Percentiles rank a stretch among this genome's conserved stretches.
Conservation (phyloP, 2,113 vertebrate species). For the Hylia prasina region DNA sequence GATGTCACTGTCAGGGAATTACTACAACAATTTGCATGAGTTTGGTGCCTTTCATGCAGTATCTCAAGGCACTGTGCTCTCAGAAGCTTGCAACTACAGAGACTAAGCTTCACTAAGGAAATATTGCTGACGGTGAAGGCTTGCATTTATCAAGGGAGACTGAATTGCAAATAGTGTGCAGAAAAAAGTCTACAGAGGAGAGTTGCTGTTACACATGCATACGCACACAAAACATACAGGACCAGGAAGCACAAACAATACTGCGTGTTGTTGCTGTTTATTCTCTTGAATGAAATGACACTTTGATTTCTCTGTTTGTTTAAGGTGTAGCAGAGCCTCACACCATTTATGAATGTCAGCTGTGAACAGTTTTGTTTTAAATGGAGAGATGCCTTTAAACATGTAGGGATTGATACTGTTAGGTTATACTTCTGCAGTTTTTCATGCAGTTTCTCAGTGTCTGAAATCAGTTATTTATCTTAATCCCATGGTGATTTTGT, state of each 20-base stretch:
- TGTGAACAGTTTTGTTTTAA: not conserved
- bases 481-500: not conserved
- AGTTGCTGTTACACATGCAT: not conserved
- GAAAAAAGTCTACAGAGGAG: constrained; percentile 15
- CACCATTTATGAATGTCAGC: not conserved
- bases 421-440: not conserved
- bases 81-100: constrained; percentile 50
- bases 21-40: constrained; percentile 33
- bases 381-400: not conserved
- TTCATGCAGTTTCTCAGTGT: not conserved
- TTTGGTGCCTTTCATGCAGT: constrained; percentile 30
- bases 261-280: not conserved
- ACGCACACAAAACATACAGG: not conserved
- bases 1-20: constrained; percentile 7
- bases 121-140: constrained; percentile 20
- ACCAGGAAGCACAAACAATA: not conserved
- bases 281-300: not conserved
- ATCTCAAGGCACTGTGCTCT: constrained; percentile 43
- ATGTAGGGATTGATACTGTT: not conserved
- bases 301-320: constrained; percentile 29
- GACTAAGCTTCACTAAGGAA: constrained; percentile 55
- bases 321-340: not conserved
- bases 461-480: not conserved
- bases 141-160: constrained; percentile 43
- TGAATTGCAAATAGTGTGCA: constrained; percentile 41